Base-by-base conservation (phyloP, 1,140 invertebrate species). In the Drosophila kohkoa region DNA sequence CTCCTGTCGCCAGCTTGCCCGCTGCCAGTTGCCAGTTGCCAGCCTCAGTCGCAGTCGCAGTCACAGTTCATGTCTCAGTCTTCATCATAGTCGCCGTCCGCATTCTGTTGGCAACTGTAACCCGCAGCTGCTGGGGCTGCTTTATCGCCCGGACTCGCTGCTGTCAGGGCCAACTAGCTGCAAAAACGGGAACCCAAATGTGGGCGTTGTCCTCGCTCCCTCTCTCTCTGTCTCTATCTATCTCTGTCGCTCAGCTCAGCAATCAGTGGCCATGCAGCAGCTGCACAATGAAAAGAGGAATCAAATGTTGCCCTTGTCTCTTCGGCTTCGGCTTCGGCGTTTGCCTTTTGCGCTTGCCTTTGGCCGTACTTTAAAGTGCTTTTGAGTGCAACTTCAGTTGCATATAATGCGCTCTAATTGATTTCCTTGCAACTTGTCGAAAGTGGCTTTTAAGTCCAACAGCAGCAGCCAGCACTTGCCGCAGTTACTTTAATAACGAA, bases 371-470 rank as follows among this genome's bases (percentile, higher is more conserved):
- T 35, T 66, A 20, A 69, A 49, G 41, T 69, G 65, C 57, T 55
- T 49, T 70, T 52, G 52, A 71, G 68, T 67, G 73, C 65, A 76
- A 57, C 55, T 67, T 63, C 25, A 69, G 32, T 74, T 71, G 64
- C 76, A 74, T 79, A 77, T 79, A 75, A 77, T 88, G 77, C 63
- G 63, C 75, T 75, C 83, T 83, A 86, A 86, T 87, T 87, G 80
- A 87, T 87, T 87, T 77, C 66, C 66, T 54, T 81, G 52, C 55
- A 67, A 41, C 45, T 67, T 28, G 45, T 45, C 32, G 25, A 58
- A 71, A 65, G 45, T 63, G 49, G 41, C 57, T 52, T 58, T 58
- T 46, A 16, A 58, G 63, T 20, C 52, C 63, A 38, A 48, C 28
- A 32, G 10, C 57, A 32, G 13, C 51, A 54, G 28, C 49, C 49